Percentiles rank a stretch among this genome's conserved stretches.
These are phyloP conservation scores for Alosa alosa DNA, from an alignment of 2,113 vertebrate species.

Conservation along the genomic window DNA sequence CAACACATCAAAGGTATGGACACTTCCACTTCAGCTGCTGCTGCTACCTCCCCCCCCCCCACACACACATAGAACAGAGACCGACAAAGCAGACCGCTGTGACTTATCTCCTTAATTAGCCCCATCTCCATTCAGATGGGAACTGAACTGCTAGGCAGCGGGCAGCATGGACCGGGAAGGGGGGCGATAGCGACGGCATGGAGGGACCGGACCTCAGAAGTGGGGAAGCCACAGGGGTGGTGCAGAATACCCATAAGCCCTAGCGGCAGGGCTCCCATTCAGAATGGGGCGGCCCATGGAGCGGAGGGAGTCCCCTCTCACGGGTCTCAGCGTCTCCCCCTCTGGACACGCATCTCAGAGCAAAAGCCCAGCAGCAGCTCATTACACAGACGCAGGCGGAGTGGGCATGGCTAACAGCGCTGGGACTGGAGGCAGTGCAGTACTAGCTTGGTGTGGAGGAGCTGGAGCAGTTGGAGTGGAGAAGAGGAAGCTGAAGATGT, in stretches of 20 bases:
- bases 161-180: neutral
- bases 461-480: no score
- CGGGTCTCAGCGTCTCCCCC: no score
- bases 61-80: slow-evolving; percentile 59
- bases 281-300: neutral
- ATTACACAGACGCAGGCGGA: no score
- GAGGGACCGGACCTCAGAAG: neutral
- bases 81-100: slow-evolving; percentile 66
- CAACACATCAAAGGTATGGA: neutral
- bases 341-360: no score
- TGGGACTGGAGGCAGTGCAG: no score
- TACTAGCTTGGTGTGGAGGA: no score
- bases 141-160: neutral
- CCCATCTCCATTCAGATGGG: slow-evolving; percentile 69
- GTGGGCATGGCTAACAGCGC: no score
- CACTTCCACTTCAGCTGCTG: neutral
- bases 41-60: slow-evolving; percentile 18
- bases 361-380: no score
- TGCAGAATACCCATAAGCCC: neutral
- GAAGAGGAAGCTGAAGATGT: no score
- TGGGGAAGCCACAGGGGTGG: neutral
- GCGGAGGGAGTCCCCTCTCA: no score
- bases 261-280: neutral
- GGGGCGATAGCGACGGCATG: neutral
- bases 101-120: slow-evolving; percentile 79